phyloP scores from a whole-genome alignment of 1,140 invertebrate genomes.

The Berghia stephanieae region DNA sequence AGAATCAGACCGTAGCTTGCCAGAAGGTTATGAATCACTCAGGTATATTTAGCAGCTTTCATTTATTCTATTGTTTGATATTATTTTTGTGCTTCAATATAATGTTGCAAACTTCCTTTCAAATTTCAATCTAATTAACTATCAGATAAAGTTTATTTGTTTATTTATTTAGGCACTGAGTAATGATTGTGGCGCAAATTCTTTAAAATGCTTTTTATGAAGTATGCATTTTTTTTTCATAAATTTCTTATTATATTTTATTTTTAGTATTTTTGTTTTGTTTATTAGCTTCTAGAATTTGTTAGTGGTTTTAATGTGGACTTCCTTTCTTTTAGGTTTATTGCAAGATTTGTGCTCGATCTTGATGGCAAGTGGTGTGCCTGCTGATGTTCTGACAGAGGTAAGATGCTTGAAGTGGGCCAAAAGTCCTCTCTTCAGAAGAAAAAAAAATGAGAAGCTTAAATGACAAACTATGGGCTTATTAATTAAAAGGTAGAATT shows the following conservation, averaged over 20 bases:
- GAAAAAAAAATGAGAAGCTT: no score
- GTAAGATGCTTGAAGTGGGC: conserved; percentile 40
- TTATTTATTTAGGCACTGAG: no score
- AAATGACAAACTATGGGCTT: no score
- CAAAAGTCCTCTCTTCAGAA: neutral
- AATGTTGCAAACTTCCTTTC: neutral
- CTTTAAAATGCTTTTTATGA: no score
- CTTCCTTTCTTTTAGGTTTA: conserved; percentile 71
- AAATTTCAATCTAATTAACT: neutral
- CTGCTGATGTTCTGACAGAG: conserved; percentile 94
- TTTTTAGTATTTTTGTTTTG: no score
- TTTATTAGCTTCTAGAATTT: no score
- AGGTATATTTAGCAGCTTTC: conserved; percentile 68
- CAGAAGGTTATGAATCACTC: conserved; percentile 89
- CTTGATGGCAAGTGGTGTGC: conserved; percentile 94
- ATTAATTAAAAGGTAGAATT: no score
- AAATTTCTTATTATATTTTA: no score
- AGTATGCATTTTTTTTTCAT: no score
- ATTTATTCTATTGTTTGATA: neutral
- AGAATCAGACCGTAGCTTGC: conserved; percentile 80
- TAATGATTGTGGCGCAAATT: no score
- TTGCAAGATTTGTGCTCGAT: conserved; percentile 79
- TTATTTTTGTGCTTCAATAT: conserved; percentile 5
- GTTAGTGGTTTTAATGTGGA: no score
- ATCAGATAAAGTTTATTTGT: neutral